These are phyloP conservation scores for Coendou prehensilis DNA, from an alignment of 2,797 vertebrate species.

Conservation along the genomic window DNA sequence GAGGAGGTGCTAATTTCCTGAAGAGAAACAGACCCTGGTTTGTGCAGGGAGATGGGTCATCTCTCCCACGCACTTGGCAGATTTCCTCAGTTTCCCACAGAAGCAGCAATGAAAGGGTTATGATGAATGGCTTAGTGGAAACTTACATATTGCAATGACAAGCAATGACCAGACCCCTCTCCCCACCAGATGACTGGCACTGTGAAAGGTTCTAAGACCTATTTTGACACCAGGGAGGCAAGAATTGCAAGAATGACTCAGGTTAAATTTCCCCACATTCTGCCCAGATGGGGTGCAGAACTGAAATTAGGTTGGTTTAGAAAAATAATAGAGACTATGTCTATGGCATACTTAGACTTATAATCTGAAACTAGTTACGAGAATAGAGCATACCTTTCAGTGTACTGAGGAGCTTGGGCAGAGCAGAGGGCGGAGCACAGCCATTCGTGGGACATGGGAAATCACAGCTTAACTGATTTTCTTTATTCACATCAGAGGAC, in stretches of 20 bases:
- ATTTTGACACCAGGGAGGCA: constrained; percentile 42
- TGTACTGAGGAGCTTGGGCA: background rate
- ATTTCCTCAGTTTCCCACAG: constrained; percentile 22
- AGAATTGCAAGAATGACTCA: constrained; percentile 65
- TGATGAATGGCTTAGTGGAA: constrained; percentile 5
- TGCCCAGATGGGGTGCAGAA: constrained; percentile 27
- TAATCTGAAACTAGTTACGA: constrained; percentile 5
- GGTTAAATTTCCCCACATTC: constrained; percentile 64
- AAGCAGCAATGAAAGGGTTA: constrained; percentile 16
- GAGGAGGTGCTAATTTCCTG: constrained; percentile 2
- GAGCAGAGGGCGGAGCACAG: background rate
- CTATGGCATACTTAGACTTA: constrained; percentile 23
- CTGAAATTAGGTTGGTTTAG: constrained; percentile 60
- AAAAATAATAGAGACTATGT: constrained; percentile 39
- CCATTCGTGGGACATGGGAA: background rate
- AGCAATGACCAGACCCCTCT: background rate
- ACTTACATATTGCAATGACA: background rate
- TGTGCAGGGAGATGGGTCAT: background rate
- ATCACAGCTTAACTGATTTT: constrained; percentile 22
- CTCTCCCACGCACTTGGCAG: background rate
- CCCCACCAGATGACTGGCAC: background rate
- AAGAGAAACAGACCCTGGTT: background rate
- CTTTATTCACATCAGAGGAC: constrained; percentile 46
- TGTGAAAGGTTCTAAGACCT: constrained; percentile 63
- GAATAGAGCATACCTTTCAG: constrained; percentile 21